Evolutionary conservation across 2,113 vertebrate species (phyloP).

Genomic region (Leucoraja erinaceus): DNA sequence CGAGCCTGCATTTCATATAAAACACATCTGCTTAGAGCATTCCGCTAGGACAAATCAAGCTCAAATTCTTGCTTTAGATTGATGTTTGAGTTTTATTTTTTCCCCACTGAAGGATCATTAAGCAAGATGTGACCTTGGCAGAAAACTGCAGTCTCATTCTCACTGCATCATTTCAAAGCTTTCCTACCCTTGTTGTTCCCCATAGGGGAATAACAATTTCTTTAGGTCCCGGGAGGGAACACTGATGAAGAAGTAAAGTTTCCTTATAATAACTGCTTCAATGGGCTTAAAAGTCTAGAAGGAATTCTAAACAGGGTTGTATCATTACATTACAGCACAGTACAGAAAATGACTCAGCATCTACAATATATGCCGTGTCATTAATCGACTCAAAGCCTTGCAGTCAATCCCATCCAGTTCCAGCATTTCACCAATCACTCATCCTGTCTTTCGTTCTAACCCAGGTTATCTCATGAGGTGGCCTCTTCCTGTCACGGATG

Average conservation of each 20-base stretch:
- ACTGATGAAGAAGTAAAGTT: slow-evolving; percentile 28
- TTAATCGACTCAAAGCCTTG: slow-evolving; percentile 12
- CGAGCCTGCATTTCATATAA: slow-evolving; percentile 12
- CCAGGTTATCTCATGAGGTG: slow-evolving; percentile 36
- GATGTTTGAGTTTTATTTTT: slow-evolving; percentile 25
- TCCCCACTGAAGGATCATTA: not conserved
- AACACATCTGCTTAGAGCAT: slow-evolving; percentile 21
- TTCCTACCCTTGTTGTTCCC: not conserved
- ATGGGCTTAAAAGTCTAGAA: not conserved
- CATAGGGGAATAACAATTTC: not conserved
- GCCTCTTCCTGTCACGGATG: slow-evolving; percentile 30
- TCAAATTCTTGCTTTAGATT: slow-evolving; percentile 17
- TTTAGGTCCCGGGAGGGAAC: not conserved
- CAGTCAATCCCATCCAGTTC: not conserved
- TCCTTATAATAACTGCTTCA: not conserved
- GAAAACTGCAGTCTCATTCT: not conserved
- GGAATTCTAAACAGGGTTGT: slow-evolving; percentile 10
- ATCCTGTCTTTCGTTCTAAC: slow-evolving; percentile 9
- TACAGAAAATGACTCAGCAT: slow-evolving; percentile 20
- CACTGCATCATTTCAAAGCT: not conserved
- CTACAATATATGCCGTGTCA: slow-evolving; percentile 10
- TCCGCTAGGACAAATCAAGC: slow-evolving; percentile 2
- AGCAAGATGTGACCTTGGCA: not conserved
- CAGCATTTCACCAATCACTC: slow-evolving; percentile 8
- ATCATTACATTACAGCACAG: not conserved